Evolutionary conservation across 2,113 vertebrate species (phyloP).

Genomic region (Tetraodon nigroviridis): DNA sequence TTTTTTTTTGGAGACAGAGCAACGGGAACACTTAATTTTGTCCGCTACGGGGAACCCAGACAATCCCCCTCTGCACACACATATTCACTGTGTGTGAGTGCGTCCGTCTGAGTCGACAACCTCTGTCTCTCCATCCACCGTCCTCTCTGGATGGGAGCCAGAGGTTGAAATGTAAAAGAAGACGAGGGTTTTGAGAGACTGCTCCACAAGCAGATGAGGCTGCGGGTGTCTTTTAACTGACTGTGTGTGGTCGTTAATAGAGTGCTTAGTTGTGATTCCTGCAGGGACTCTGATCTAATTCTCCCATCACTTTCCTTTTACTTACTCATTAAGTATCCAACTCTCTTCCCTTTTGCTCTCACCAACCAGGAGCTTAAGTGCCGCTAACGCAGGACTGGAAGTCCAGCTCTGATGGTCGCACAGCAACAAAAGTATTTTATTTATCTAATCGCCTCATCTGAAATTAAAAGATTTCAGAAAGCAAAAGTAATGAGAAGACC

Average conservation of each 20-base stretch:
- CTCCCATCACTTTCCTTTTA: conserved; percentile 29
- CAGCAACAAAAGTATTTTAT: conserved; percentile 15
- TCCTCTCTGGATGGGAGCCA: conserved; percentile 7
- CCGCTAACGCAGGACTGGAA: not conserved
- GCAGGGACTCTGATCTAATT: conserved; percentile 27
- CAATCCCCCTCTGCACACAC: not conserved
- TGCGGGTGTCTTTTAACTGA: not conserved
- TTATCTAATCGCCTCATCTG: conserved; percentile 20
- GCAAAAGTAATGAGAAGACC: conserved; percentile 1
- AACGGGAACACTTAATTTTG: conserved; percentile 3
- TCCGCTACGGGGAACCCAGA: conserved; percentile 6
- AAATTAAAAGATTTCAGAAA: conserved; percentile 25
- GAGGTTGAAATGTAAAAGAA: conserved; percentile 8
- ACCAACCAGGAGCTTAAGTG: conserved; percentile 6
- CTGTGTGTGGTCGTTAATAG: conserved; percentile 16
- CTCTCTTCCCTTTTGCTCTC: not conserved
- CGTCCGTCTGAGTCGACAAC: conserved; percentile 4
- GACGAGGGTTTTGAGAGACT: conserved; percentile 11
- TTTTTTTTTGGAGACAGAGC: conserved; percentile 10
- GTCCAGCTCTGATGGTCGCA: conserved; percentile 7
- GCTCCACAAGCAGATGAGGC: conserved; percentile 10
- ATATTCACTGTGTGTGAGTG: not conserved
- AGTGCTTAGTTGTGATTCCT: conserved; percentile 32
- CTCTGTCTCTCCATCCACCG: conserved; percentile 15
- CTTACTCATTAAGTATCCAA: conserved; percentile 29